Conservation (phyloP, 2,797 vertebrate species). For the Euthynnus affinis region DNA sequence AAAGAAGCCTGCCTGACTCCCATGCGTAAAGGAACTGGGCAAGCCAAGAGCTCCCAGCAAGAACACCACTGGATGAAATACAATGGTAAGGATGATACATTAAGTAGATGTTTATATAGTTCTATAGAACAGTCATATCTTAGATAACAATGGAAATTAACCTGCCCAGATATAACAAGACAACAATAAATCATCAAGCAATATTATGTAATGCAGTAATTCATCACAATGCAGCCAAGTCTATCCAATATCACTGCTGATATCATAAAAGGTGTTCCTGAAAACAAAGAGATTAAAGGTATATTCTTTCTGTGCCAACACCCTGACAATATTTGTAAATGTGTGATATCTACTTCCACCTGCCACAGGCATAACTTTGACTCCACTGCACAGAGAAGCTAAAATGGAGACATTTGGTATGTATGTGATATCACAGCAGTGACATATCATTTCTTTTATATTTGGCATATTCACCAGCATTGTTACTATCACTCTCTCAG, state of each 20-base stretch:
- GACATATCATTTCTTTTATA: not conserved
- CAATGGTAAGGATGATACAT: slow-evolving; percentile 51
- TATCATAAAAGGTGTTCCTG: not conserved
- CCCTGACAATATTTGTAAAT: not conserved
- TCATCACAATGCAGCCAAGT: not conserved
- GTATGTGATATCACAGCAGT: slow-evolving; percentile 15
- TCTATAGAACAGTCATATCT: not conserved
- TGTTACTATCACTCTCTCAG: slow-evolving; percentile 32
- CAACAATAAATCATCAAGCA: not conserved
- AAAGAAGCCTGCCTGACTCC: slow-evolving; percentile 60
- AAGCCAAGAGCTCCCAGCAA: slow-evolving; percentile 7
- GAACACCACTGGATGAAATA: slow-evolving; percentile 23
- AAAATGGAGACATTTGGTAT: slow-evolving; percentile 47
- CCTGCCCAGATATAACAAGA: not conserved
- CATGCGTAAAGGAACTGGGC: slow-evolving; percentile 28
- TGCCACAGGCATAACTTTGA: slow-evolving; percentile 62
- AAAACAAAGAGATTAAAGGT: not conserved
- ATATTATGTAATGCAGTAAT: not conserved
- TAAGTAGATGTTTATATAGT: not conserved
- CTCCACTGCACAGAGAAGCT: slow-evolving; percentile 54
- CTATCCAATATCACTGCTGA: not conserved
- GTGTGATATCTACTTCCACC: slow-evolving; percentile 15
- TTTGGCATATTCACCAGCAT: slow-evolving; percentile 7
- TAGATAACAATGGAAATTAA: not conserved
- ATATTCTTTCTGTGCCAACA: not conserved